Percentiles rank a stretch among this genome's conserved stretches.
Evolutionary conservation across 2,888 invertebrate genomes (phyloP).

Genomic region (Cheilosia urbana): DNA sequence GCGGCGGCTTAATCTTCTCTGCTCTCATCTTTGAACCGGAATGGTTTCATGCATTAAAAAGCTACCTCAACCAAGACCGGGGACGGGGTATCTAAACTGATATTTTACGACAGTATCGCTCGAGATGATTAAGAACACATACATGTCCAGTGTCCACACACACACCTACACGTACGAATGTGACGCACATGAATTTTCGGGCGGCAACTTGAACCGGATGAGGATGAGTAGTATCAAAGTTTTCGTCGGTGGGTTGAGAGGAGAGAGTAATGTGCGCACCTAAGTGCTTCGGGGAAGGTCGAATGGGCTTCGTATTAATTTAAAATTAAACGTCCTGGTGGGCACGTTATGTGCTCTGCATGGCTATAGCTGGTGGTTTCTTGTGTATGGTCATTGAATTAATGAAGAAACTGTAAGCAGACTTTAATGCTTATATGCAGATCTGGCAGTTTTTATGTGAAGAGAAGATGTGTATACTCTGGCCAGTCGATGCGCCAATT

Average conservation of each 20-base stretch:
- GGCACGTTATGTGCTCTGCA: slow-evolving; percentile 16
- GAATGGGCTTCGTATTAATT: slow-evolving; percentile 56
- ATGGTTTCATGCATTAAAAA: slow-evolving; percentile 57
- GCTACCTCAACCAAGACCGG: slow-evolving; percentile 21
- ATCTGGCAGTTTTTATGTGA: background rate
- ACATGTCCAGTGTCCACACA: background rate
- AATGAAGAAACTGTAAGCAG: slow-evolving; percentile 43
- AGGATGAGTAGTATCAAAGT: background rate
- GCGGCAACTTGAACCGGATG: slow-evolving; percentile 1
- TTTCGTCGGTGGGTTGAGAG: background rate
- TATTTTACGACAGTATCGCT: slow-evolving; percentile 66
- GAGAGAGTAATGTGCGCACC: slow-evolving; percentile 34
- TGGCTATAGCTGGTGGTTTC: background rate
- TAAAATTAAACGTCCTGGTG: slow-evolving; percentile 55
- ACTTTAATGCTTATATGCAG: slow-evolving; percentile 8
- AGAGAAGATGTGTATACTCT: too few relatives aligned
- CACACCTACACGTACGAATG: background rate
- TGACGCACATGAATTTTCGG: slow-evolving; percentile 20
- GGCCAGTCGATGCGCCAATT: too few relatives aligned
- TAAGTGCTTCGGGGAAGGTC: slow-evolving; percentile 23
- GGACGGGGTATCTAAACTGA: slow-evolving; percentile 48
- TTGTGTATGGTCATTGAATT: slow-evolving; percentile 16
- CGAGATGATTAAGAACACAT: slow-evolving; percentile 58
- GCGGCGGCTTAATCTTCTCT: slow-evolving; percentile 46
- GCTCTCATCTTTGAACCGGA: slow-evolving; percentile 59